Evolutionary conservation across 2,888 invertebrate genomes (phyloP).

Genomic region (Oxytorus armatus): DNA sequence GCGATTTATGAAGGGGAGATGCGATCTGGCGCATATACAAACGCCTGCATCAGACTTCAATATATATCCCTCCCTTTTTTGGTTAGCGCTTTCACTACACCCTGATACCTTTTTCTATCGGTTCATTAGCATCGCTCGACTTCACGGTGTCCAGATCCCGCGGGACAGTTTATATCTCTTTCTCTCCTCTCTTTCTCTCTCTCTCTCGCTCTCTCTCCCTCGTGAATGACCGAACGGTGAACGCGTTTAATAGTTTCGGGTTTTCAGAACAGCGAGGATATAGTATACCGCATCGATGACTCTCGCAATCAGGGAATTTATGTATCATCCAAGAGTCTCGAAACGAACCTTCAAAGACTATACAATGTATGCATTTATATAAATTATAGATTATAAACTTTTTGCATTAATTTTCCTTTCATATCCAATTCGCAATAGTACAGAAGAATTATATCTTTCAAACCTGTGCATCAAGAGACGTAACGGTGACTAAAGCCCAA

Average conservation of each 20-base stretch:
- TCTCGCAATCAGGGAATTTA: slow-evolving; percentile 68
- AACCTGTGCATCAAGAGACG: too few species aligned
- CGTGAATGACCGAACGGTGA: slow-evolving; percentile 7
- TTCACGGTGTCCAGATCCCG: slow-evolving; percentile 29
- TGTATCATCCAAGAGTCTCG: slow-evolving; percentile 53
- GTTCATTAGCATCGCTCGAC: slow-evolving; percentile 75
- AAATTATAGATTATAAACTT: slow-evolving; percentile 30
- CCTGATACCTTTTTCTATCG: slow-evolving; percentile 75
- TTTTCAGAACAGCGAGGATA: slow-evolving; percentile 1
- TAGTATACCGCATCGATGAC: slow-evolving; percentile 54
- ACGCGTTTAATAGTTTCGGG: slow-evolving; percentile 56
- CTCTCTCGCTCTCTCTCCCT: neutral
- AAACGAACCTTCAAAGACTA: slow-evolving; percentile 35
- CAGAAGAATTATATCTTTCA: neutral
- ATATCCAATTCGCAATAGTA: slow-evolving; percentile 28
- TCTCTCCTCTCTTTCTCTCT: slow-evolving; percentile 1
- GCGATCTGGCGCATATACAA: slow-evolving; percentile 22
- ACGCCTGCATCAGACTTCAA: slow-evolving; percentile 14
- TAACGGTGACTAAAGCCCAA: too few species aligned
- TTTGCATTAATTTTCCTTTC: slow-evolving; percentile 8
- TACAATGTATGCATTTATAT: neutral
- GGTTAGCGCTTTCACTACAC: slow-evolving; percentile 60
- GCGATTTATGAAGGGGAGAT: slow-evolving; percentile 76
- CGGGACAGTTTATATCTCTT: slow-evolving; percentile 49
- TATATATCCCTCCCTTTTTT: slow-evolving; percentile 53